Conservation (phyloP, 2,797 vertebrate genomes). For the Adelosebastes latens region DNA sequence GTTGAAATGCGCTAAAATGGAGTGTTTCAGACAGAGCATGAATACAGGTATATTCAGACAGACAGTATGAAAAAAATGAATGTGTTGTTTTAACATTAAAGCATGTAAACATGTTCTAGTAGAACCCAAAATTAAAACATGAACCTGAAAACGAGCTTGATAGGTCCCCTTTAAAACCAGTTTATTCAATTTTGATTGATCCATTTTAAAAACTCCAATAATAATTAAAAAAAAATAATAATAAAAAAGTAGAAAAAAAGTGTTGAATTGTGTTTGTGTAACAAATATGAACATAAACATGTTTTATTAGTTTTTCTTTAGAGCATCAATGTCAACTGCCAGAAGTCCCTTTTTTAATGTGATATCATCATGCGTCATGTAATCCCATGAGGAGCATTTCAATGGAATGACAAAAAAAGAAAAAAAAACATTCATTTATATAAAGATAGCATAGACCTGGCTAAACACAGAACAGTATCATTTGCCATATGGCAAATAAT, state of each 20-base stretch:
- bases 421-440: not conserved
- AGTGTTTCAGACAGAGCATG: too few relatives aligned
- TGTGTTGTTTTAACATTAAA: too few relatives aligned
- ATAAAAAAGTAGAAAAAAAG: too few relatives aligned
- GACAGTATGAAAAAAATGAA: too few relatives aligned
- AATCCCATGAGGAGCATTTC: not conserved
- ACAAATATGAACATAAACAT: not conserved
- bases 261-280: not conserved
- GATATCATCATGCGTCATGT: not conserved
- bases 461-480: not conserved
- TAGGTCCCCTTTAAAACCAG: not conserved
- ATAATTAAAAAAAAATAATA: not conserved
- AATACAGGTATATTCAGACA: too few relatives aligned
- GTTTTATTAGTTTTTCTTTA: not conserved
- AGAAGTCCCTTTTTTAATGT: not conserved
- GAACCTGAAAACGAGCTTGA: too few relatives aligned
- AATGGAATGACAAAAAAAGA: not conserved
- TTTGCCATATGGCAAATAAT: not conserved
- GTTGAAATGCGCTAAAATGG: too few relatives aligned
- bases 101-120: too few relatives aligned
- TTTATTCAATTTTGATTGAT: not conserved
- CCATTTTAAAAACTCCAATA: not conserved
- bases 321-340: not conserved
- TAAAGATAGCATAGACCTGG: not conserved
- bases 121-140: too few relatives aligned